Base-by-base conservation (phyloP, 2,797 vertebrate species). In the Crotalus adamanteus region DNA sequence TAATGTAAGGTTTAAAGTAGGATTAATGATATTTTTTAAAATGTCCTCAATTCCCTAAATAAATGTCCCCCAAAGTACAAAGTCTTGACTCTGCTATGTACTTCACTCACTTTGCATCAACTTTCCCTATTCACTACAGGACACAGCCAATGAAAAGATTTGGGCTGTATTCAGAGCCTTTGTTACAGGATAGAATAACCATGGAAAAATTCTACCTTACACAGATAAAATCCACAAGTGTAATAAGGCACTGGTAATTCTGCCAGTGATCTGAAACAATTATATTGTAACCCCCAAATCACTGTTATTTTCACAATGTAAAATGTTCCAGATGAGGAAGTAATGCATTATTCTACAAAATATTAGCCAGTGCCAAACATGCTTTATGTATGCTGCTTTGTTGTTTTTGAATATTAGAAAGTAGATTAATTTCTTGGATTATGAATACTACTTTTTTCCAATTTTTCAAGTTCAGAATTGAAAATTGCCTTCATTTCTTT, bases 401-500 rank as follows among this genome's bases (percentile, higher is more conserved):
- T 11, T 83, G 42, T 83, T 47, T 83, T 47, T 47, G 18, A 78
- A 42, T 0, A 31, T 94, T 92, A 96, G 94, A 91, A 78, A 96
- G 90, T 83, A 90, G 95, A 91, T 92, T 94, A 85, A 92, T 89
- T 91, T 94, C 94, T 95, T 92, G 93, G 91, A 93, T 95, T 85
- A 96, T 93, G 96, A 95, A 93, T 47, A 95, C 61, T 90, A 96
- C 93, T 96, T 97, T 97, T 92, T 97, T 97, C 95, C 92, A 28
- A 91, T 96, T 96, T 92, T 92, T 61, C 95, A 97, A 97, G 91
- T 96, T 97, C 95, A 96, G 96, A 96, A 96, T 94, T 97, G 95
- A 97, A 93, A 94, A 95, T 97, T 96, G 97, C 93, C 95, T 95
- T 96, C 91, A 95, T 94, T 97, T 95, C 94, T 96, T 97, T 97